phyloP scores from a whole-genome alignment of 2,113 vertebrate genomes.

The Aix galericulata region DNA sequence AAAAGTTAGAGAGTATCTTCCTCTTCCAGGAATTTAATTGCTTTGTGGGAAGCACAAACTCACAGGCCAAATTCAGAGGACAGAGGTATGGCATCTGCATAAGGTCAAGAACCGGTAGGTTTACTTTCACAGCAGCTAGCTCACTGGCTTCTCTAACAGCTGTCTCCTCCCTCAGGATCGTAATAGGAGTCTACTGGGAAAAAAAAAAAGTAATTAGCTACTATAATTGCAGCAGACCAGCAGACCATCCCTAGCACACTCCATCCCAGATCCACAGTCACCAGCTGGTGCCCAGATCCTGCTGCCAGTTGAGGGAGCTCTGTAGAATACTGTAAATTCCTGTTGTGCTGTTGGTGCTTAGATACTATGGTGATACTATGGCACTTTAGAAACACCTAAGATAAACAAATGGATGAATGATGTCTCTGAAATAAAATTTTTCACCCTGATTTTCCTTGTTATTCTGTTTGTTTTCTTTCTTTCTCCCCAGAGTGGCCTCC shows the following conservation, averaged over 20 bases:
- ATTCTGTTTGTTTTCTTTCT: not conserved
- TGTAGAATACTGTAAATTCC: not conserved
- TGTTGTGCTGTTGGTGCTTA: not conserved
- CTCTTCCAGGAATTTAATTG: not conserved
- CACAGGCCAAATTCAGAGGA: not conserved
- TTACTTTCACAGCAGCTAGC: not conserved
- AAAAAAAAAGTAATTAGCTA: not conserved
- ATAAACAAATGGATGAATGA: not conserved
- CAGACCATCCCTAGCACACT: not conserved
- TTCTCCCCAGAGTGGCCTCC: not conserved
- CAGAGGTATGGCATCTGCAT: not conserved
- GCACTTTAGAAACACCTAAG: not conserved
- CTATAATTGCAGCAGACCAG: not conserved
- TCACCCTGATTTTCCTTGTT: not conserved
- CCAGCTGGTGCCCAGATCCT: not conserved
- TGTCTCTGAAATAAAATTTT: not conserved
- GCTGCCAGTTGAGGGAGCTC: not conserved
- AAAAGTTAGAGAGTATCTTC: not conserved
- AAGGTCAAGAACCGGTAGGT: not conserved
- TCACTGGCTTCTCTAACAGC: not conserved
- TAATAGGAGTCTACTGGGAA: not conserved
- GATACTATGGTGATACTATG: not conserved
- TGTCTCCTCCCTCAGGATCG: not conserved
- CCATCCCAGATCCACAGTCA: not conserved
- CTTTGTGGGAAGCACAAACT: not conserved